Evolutionary conservation across 2,113 vertebrate genomes (phyloP).

Genomic region (Coptodon rendalli): DNA sequence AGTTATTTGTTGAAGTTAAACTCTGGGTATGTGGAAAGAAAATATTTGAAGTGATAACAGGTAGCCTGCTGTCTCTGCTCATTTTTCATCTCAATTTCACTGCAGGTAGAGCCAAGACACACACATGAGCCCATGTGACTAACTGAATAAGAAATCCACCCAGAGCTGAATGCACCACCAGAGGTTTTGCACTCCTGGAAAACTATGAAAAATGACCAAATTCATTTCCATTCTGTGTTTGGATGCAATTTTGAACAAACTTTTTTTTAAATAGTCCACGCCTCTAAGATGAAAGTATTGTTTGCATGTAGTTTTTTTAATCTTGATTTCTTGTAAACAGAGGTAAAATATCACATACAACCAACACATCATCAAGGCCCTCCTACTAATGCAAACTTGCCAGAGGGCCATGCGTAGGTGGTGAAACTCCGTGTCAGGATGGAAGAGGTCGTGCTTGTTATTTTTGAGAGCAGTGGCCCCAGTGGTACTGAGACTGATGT

Average conservation of each 20-base stretch:
- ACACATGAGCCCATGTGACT: slow-evolving; percentile 35
- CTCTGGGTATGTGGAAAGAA: slow-evolving; percentile 69
- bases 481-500: slow-evolving; percentile 40
- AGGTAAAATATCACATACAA: background rate
- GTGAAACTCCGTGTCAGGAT: slow-evolving; percentile 34
- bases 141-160: slow-evolving; percentile 30
- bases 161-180: background rate
- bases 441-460: slow-evolving; percentile 49
- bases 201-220: background rate
- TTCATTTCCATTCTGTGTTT: background rate
- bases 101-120: slow-evolving; percentile 54
- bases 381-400: background rate
- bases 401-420: slow-evolving; percentile 15
- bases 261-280: background rate
- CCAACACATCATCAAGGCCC: slow-evolving; percentile 24
- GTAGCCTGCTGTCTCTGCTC: slow-evolving; percentile 65
- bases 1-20: slow-evolving; percentile 72
- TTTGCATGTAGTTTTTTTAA: background rate
- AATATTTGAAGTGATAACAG: slow-evolving; percentile 79
- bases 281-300: background rate
- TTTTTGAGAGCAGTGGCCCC: slow-evolving; percentile 26
- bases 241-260: background rate
- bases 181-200: background rate
- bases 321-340: background rate
- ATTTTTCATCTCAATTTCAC: slow-evolving; percentile 64